Evolutionary conservation across 2,888 invertebrate species (phyloP).

Genomic region (Polyommatus iphigenia): DNA sequence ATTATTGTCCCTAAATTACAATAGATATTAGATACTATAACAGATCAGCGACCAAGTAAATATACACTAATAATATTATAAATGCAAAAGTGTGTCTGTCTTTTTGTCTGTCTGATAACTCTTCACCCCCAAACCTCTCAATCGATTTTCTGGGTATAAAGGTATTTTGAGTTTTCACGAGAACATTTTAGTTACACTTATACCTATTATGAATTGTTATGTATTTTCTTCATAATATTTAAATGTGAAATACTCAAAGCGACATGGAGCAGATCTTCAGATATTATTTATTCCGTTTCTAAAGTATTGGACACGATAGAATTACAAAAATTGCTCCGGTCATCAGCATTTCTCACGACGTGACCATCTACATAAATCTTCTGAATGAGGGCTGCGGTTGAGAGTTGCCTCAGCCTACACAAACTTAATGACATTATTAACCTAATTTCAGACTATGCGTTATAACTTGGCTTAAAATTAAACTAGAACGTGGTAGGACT

Average conservation of each 20-base stretch:
- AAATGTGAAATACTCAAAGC: too few relatives aligned
- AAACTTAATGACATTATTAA: constrained; percentile 14
- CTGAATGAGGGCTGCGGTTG: constrained; percentile 4
- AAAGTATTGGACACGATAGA: not conserved
- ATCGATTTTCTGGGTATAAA: too few relatives aligned
- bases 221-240: too few relatives aligned
- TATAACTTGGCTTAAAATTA: not conserved
- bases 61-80: not conserved
- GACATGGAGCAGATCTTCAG: not conserved
- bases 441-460: not conserved
- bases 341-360: constrained; percentile 24
- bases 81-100: not conserved
- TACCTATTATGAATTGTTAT: too few relatives aligned
- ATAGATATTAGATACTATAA: not conserved
- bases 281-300: not conserved
- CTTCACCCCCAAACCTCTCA: too few relatives aligned
- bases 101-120: too few relatives aligned
- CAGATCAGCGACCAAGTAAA: not conserved
- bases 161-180: too few relatives aligned
- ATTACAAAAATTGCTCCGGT: not conserved
- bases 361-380: constrained; percentile 17
- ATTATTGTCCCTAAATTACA: not conserved
- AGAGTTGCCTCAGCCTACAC: constrained; percentile 4
- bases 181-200: too few relatives aligned
- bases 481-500: not conserved